Conservation (phyloP, 2,797 vertebrate species). For the Intellagama lesueurii region DNA sequence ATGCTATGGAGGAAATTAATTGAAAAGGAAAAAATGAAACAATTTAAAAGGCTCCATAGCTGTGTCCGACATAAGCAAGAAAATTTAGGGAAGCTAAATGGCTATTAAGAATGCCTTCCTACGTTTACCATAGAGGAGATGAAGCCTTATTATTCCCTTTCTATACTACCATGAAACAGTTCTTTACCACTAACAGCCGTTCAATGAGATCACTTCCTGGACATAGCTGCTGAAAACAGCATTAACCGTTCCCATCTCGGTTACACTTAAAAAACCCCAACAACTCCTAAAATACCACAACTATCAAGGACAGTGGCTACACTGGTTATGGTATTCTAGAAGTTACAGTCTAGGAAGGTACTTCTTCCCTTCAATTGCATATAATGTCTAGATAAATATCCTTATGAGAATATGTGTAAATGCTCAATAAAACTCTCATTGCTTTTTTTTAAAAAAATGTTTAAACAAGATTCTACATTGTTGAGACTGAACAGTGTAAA, state of each 20-base stretch:
- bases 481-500: no score
- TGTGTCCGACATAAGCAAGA: not conserved
- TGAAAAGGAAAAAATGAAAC: not conserved
- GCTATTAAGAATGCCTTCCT: not conserved
- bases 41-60: not conserved
- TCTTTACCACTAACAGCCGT: not conserved
- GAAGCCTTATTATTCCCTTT: not conserved
- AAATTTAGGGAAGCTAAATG: not conserved
- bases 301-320: not conserved
- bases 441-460: not conserved
- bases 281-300: no score
- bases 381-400: constrained; percentile 67
- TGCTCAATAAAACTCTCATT: not conserved
- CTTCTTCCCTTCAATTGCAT: constrained; percentile 5
- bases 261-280: no score
- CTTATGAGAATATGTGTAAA: constrained; percentile 58
- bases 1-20: not conserved
- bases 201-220: not conserved
- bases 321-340: not conserved
- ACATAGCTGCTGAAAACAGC: not conserved
- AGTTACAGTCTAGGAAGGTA: not conserved
- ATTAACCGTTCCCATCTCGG: no score
- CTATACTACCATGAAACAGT: not conserved
- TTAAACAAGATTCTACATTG: not conserved
- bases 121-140: not conserved